Conservation (phyloP, 2,888 invertebrate species). For the Halocaridina rubra region DNA sequence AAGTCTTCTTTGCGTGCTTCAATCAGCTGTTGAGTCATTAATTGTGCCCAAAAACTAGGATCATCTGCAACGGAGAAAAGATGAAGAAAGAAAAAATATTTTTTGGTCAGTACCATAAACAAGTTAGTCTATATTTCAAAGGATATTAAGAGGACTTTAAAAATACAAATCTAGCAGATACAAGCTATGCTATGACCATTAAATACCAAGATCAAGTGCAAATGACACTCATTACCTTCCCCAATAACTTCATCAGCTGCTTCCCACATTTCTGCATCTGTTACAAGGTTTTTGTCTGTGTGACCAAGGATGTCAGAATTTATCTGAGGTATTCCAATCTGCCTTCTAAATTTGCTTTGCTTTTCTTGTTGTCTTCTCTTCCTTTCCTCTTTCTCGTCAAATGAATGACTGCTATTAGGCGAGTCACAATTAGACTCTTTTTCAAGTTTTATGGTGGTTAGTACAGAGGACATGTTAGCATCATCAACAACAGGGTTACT, state of each 20-base stretch:
- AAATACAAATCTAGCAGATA: too few species aligned
- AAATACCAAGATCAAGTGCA: too few species aligned
- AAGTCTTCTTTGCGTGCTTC: conserved; percentile 55
- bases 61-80: conserved; percentile 43
- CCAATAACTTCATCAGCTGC: conserved; percentile 24
- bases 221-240: too few species aligned
- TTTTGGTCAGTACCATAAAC: not conserved
- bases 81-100: not conserved
- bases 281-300: not conserved
- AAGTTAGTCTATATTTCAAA: not conserved
- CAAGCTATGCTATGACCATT: too few species aligned
- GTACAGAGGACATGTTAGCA: not conserved
- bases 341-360: conserved; percentile 34
- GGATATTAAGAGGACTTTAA: too few species aligned
- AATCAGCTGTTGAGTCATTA: conserved; percentile 58
- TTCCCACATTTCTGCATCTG: conserved; percentile 6
- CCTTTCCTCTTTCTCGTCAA: conserved; percentile 24
- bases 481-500: not conserved
- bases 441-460: not conserved
- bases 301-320: not conserved
- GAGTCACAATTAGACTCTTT: not conserved
- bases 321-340: too few species aligned
- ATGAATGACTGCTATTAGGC: not conserved
- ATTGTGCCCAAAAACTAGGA: conserved; percentile 50
- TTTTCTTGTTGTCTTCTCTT: conserved; percentile 47